Percentiles rank a stretch among this genome's conserved stretches.
Evolutionary conservation across 1,140 invertebrate species (phyloP).

Genomic region (Vanessa tameamea): DNA sequence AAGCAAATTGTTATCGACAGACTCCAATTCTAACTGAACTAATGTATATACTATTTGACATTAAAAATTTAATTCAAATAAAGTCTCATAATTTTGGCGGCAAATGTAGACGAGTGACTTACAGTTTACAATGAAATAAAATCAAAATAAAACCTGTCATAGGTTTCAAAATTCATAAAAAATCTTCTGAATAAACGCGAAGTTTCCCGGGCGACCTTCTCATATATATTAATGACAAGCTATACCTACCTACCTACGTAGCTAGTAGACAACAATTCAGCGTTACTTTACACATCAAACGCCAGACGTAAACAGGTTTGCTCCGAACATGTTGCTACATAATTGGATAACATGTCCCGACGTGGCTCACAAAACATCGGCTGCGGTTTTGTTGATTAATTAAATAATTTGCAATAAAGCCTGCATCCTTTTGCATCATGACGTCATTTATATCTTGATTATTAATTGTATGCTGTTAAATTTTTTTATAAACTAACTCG

Average conservation of each 20-base stretch:
- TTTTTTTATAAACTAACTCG: too few species aligned
- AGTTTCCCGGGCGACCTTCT: too few species aligned
- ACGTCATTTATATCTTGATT: background rate
- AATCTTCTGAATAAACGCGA: too few species aligned
- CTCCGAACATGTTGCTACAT: conserved; percentile 22
- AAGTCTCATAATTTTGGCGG: too few species aligned
- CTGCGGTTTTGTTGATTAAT: conserved; percentile 17
- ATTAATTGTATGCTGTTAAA: background rate
- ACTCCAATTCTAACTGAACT: too few species aligned
- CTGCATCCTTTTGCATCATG: background rate
- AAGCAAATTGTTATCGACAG: too few species aligned
- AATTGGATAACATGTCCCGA: conserved; percentile 31
- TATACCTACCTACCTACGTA: background rate
- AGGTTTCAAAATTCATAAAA: too few species aligned
- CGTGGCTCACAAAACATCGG: conserved; percentile 19
- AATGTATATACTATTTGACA: too few species aligned
- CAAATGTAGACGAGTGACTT: too few species aligned
- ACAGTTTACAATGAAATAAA: too few species aligned
- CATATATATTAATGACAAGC: background rate
- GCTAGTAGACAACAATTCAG: conserved; percentile 6
- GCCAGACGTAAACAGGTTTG: conserved; percentile 28
- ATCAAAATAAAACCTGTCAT: too few species aligned
- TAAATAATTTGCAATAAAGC: conserved; percentile 10
- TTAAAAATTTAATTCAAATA: too few species aligned
- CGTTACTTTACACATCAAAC: conserved; percentile 24